Base-by-base conservation (phyloP, 2,113 vertebrate species). In the Ageneiosus marmoratus region DNA sequence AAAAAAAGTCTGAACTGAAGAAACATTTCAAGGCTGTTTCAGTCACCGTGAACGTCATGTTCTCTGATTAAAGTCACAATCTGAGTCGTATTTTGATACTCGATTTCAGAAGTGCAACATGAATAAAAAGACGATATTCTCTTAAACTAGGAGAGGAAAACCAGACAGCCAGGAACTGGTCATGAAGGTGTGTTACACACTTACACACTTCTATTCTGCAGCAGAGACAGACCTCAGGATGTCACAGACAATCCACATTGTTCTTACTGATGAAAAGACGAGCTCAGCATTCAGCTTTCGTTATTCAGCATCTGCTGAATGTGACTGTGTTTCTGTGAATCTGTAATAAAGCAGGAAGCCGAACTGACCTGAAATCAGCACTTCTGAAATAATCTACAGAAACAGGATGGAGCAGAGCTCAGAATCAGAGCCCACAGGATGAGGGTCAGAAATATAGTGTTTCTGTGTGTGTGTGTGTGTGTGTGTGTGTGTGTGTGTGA, bases 161-260 rank as follows among this genome's bases (percentile, higher is more conserved):
- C 10, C 16, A 37, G 3, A n/a, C 2, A 48, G 24, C 20, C 3
- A 16, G 16, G 3, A 20, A 41, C 37, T 5, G 5, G 69, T 72
- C 24, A 24, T 22, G 34, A 75, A 2, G 27, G 29, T 53, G 1
- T 24, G 16, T 34, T 53, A 34, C n/a, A n/a, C n/a, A n/a, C 53
- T 50, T 73, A 32, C 9, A 58, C 29, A n/a, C 51, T 56, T 76
- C 88, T 83, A 13, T 51, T 53, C 76, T 73, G 85, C 82, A 78
- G 46, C 86, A 87, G 80, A 89, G 86, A 91, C 79, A 75, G 82
- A 80, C 79, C 79, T 81, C 88, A 58, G 86, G 89, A 75, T 75
- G 48, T 34, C 48, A 18, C 16, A 51, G 81, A 78, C 83, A 65
- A 48, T 87, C 84, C 46, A 27, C 62, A 80, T 77, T 86, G 83